Evolutionary conservation across 2,797 vertebrate genomes (phyloP).

Genomic region (Vultur gryphus): DNA sequence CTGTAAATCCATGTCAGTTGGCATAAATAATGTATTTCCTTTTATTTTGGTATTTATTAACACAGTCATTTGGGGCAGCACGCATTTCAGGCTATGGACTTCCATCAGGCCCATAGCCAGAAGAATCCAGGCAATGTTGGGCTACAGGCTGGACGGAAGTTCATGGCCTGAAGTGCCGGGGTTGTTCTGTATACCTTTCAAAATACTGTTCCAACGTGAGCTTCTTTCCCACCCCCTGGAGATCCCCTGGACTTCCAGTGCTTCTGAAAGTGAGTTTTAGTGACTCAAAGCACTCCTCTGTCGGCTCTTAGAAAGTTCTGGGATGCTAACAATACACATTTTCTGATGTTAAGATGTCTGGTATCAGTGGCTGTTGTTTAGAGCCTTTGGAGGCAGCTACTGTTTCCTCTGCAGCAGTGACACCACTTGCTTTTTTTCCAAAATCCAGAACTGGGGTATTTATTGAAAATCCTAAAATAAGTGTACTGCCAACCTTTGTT

Average conservation of each 20-base stretch:
- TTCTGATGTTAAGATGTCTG: background rate
- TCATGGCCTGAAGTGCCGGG: background rate
- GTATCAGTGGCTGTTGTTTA: background rate
- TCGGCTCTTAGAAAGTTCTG: background rate
- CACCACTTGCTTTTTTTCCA: background rate
- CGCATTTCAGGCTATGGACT: background rate
- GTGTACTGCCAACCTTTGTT: background rate
- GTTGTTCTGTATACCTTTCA: background rate
- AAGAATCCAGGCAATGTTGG: background rate
- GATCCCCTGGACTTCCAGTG: background rate
- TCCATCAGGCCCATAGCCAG: background rate
- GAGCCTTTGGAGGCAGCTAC: background rate
- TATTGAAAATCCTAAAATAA: background rate
- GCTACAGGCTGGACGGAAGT: accelerated
- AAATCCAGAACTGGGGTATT: background rate
- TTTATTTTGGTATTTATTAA: background rate
- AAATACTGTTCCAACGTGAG: background rate
- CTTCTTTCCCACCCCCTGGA: background rate
- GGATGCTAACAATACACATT: background rate
- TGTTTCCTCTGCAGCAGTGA: background rate
- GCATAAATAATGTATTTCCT: background rate
- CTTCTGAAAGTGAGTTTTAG: background rate
- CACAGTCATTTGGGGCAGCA: background rate
- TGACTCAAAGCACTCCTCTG: background rate
- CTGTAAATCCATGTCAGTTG: background rate